Percentiles rank a stretch among this genome's conserved stretches.
Evolutionary conservation across 2,888 invertebrate species (phyloP).

Genomic region (Lasioglossum lativentre): DNA sequence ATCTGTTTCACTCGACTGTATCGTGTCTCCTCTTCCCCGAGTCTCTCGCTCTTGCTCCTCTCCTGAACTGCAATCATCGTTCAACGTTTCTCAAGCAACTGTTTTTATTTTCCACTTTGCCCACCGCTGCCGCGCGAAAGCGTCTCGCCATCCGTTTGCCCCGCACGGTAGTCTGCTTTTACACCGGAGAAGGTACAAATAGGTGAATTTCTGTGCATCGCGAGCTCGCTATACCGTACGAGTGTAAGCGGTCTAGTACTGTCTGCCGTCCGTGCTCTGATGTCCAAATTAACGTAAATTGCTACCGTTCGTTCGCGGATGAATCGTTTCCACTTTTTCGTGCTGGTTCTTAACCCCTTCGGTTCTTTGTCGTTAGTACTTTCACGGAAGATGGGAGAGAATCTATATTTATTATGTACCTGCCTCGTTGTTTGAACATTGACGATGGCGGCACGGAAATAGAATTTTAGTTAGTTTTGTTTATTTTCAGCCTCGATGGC

Average conservation of each 20-base stretch:
- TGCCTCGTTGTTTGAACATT: not conserved
- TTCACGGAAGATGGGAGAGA: not conserved
- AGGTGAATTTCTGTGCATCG: not conserved
- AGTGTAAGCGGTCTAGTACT: not conserved
- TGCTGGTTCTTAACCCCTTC: not conserved
- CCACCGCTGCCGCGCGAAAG: not conserved
- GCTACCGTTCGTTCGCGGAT: not conserved
- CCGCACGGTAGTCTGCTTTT: not conserved
- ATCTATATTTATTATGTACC: not conserved
- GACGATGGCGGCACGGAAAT: not conserved
- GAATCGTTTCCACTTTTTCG: not conserved
- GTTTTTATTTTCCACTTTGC: not conserved
- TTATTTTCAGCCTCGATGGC: no score
- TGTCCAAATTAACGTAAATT: conserved; percentile 5
- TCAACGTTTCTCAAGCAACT: not conserved
- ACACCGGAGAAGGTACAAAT: not conserved
- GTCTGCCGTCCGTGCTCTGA: not conserved
- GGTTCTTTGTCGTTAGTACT: not conserved
- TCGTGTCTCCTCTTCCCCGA: no score
- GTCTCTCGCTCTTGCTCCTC: not conserved
- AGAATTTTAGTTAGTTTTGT: not conserved
- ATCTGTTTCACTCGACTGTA: not conserved
- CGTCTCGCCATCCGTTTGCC: conserved; percentile 7
- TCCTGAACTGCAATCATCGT: not conserved
- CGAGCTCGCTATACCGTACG: not conserved